phyloP scores from a whole-genome alignment of 2,113 vertebrate genomes.

The Columbina picui region DNA sequence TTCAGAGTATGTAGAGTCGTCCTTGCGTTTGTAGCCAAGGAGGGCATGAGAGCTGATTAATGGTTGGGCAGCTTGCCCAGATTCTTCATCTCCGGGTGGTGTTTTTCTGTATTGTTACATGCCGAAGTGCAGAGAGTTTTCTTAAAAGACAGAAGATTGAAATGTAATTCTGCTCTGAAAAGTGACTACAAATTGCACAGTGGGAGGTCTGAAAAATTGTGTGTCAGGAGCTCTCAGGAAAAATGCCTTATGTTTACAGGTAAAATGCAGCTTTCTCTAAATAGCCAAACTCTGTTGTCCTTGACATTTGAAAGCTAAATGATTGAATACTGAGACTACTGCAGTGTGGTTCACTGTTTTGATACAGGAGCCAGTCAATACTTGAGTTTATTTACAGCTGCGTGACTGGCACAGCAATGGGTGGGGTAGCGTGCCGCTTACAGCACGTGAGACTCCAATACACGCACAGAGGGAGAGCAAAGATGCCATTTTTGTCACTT shows the following conservation, averaged over 20 bases:
- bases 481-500: conserved; percentile 11
- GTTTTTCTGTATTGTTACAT: not conserved
- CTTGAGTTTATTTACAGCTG: not conserved
- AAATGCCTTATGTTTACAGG: conserved; percentile 44
- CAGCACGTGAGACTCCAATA: not conserved
- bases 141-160: not conserved
- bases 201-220: not conserved
- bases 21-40: not conserved
- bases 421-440: accelerated
- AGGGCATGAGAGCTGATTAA: not conserved
- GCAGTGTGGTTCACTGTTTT: not conserved
- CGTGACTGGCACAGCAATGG: not conserved
- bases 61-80: accelerated
- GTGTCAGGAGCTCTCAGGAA: conserved; percentile 23
- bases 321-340: not conserved
- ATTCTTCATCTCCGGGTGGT: not conserved
- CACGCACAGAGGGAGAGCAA: accelerated
- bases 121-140: not conserved
- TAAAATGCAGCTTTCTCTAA: not conserved
- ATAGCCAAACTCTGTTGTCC: not conserved
- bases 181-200: not conserved
- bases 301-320: not conserved
- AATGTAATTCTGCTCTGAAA: not conserved
- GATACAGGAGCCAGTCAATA: not conserved
- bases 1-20: accelerated